Evolutionary conservation across 2,888 invertebrate species (phyloP).

Genomic region (Eupelmus urozonus): DNA sequence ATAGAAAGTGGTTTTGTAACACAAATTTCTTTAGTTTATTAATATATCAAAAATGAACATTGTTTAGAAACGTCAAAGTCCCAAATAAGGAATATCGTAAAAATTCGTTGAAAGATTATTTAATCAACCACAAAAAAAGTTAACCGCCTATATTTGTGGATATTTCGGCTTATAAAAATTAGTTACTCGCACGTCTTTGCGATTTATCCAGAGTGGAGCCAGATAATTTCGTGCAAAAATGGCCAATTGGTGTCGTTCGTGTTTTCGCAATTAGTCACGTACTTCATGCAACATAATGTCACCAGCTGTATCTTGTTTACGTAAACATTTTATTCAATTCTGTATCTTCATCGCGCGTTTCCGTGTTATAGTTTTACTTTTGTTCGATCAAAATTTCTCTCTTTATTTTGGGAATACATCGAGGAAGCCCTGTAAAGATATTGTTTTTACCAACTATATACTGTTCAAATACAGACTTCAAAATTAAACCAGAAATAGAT

Average conservation of each 20-base stretch:
- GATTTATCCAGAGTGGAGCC: constrained; percentile 62
- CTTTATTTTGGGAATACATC: neutral
- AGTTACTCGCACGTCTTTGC: constrained; percentile 21
- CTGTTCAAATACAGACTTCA: no score
- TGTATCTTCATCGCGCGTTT: constrained; percentile 32
- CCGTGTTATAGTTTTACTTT: constrained; percentile 29
- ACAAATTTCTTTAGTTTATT: no score
- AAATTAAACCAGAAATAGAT: no score
- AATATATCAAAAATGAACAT: no score
- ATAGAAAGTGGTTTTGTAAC: no score
- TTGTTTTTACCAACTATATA: neutral
- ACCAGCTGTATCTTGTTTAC: constrained; percentile 49
- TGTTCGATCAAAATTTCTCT: neutral
- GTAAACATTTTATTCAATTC: constrained; percentile 17
- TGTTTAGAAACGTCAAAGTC: no score
- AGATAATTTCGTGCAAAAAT: constrained; percentile 76
- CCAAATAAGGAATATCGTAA: constrained; percentile 1
- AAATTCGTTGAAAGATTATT: constrained; percentile 33
- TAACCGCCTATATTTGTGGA: neutral
- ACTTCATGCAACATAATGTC: constrained; percentile 66
- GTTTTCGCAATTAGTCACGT: constrained; percentile 73
- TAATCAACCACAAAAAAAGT: constrained; percentile 17
- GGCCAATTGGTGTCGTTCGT: constrained; percentile 70
- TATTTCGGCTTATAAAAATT: constrained; percentile 30
- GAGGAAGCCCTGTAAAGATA: constrained; percentile 5